Conservation (phyloP, 2,797 vertebrate species). For the Podarcis lilfordi region DNA sequence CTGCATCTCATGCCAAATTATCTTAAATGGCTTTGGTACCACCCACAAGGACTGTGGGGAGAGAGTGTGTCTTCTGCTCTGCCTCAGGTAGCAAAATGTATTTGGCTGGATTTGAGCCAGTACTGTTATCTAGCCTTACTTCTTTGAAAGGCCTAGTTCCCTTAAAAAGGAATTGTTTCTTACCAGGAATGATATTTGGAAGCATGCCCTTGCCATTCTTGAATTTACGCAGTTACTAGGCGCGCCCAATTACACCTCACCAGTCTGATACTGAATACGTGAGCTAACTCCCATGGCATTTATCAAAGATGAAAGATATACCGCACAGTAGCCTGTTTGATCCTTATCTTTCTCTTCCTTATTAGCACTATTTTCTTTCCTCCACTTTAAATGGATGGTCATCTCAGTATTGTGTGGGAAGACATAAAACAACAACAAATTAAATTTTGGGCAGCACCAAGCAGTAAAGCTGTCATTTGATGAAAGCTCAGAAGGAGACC, state of each 20-base stretch:
- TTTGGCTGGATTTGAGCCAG: neutral
- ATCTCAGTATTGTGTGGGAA: neutral
- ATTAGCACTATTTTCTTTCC: slow-evolving; percentile 1
- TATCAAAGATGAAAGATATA: neutral
- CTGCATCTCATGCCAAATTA: neutral
- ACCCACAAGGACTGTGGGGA: neutral
- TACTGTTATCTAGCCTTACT: neutral
- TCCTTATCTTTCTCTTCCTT: slow-evolving; percentile 26
- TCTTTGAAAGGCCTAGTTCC: slow-evolving; percentile 46
- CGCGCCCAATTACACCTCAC: neutral
- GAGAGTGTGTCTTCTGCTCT: neutral
- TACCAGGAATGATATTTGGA: slow-evolving; percentile 17
- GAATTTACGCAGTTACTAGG: slow-evolving; percentile 28
- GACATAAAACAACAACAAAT: neutral
- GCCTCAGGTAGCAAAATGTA: neutral
- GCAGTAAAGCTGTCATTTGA: slow-evolving; percentile 19
- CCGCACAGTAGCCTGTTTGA: neutral
- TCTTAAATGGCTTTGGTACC: neutral
- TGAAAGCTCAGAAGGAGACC: slow-evolving; percentile 22
- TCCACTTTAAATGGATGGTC: slow-evolving; percentile 14
- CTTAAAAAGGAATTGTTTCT: slow-evolving; percentile 12
- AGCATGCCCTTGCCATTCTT: slow-evolving; percentile 8
- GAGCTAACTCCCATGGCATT: neutral
- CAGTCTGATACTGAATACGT: too few relatives aligned
- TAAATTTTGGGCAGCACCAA: slow-evolving; percentile 14